Percentiles rank a stretch among this genome's conserved stretches.
Evolutionary conservation across 2,797 vertebrate genomes (phyloP).

Genomic region (Rousettus madagascariensis): DNA sequence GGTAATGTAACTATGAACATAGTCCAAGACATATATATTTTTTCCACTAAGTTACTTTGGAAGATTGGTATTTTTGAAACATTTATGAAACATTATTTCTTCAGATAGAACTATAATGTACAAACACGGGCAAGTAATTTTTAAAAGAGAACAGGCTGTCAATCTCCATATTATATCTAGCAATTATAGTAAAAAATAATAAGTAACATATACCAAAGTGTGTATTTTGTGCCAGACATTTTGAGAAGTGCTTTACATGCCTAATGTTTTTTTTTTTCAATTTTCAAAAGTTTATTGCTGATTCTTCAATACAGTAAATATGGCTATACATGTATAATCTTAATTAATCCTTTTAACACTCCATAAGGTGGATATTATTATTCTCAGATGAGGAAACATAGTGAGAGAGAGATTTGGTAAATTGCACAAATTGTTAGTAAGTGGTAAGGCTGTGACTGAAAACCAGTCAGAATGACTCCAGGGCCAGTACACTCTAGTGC

Average conservation of each 20-base stretch:
- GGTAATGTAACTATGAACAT: neutral
- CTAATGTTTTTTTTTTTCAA: neutral
- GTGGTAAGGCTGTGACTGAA: neutral
- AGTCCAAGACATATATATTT: neutral
- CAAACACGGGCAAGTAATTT: conserved; percentile 9
- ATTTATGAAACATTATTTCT: neutral
- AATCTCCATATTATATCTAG: neutral
- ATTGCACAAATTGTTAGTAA: neutral
- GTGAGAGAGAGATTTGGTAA: neutral
- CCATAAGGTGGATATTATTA: neutral
- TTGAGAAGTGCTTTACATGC: neutral
- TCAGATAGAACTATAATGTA: neutral
- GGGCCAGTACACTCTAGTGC: neutral
- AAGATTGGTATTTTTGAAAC: conserved; percentile 17
- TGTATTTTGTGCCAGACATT: neutral
- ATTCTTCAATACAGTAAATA: neutral
- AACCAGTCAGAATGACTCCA: neutral
- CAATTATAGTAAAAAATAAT: neutral
- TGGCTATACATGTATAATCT: neutral
- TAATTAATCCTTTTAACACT: neutral
- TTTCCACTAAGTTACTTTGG: neutral
- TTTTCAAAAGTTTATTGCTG: neutral
- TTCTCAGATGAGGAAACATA: neutral
- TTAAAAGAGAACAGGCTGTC: neutral
- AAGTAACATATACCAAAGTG: neutral